Evolutionary conservation across 2,888 invertebrate genomes (phyloP), one percentile per base, ranked within the genome.

Genomic region (Hemithea aestivaria): DNA sequence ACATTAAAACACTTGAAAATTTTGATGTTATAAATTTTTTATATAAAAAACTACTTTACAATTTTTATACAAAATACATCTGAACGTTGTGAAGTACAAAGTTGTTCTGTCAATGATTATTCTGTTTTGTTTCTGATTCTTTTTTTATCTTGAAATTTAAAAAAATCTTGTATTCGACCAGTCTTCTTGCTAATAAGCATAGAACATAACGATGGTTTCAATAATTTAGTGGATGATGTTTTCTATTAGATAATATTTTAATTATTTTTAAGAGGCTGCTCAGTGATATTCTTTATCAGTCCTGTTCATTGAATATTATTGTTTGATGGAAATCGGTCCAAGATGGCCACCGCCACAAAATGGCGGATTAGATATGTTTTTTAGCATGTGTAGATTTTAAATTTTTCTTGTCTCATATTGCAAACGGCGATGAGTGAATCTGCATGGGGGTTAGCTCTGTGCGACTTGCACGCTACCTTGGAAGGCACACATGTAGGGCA

Each of bases 401-500:
- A 16, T 4, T 5, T 5, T 16, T 4, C 5, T 16, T 16, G 16
- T 16, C 62, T 53, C 67, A 75, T 64, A 31, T 54, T 65, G 48
- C 82, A 82, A 45, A 83, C 76, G 3, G 46, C 51, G 30, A 46
- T 53, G 11, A 83, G 55, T 6, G 81, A 62, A 53, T 76, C 73
- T 1, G 82, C 81, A 34, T 85, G 80, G 7, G 84, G 84, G 45
- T 84, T 87, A 1, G 25, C 23, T 12, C 45, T 51, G 46, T 84
- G 81, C 21, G 67, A 70, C 1, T 36, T n/a, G 44, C 83, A 82
- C 3, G 85, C 83, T 16, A 68, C 56, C 8, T 55, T 51, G 1
- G 85, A 67, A 1, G 84, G 82, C 28, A 56, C 60, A 35, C 85
- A 87, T 1, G 65, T 29, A 1, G 85, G 84, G 0, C 73, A 69